These are phyloP conservation scores for Gobiocypris rarus DNA, from an alignment of 2,113 vertebrate genomes.

Conservation along the genomic window DNA sequence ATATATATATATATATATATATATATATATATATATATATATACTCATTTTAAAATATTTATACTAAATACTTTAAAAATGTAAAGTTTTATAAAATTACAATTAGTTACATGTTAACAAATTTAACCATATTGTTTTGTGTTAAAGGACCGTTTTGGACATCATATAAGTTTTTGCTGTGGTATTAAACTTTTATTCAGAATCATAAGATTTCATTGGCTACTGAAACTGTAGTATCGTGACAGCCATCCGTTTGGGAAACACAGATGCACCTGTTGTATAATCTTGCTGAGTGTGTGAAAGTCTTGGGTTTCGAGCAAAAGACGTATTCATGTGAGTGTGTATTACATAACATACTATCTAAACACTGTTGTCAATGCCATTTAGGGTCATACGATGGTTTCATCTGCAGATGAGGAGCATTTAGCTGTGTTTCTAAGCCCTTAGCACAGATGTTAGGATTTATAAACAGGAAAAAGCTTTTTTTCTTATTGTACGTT, in stretches of 20 bases:
- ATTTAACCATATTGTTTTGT: background rate
- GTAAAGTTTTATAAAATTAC: background rate
- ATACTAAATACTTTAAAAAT: too few relatives aligned
- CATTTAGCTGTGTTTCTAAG: background rate
- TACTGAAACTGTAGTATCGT: background rate
- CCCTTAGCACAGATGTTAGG: background rate
- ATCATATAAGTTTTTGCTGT: background rate
- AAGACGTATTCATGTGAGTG: background rate
- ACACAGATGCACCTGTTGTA: background rate
- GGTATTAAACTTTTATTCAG: background rate
- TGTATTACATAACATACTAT: background rate
- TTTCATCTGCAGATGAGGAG: slow-evolving; percentile 22
- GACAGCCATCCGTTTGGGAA: background rate
- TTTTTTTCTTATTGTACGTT: slow-evolving; percentile 35
- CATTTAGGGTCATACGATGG: slow-evolving; percentile 7
- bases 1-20: too few relatives aligned
- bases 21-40: too few relatives aligned
- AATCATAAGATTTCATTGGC: background rate
- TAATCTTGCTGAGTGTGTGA: background rate
- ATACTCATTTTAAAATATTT: too few relatives aligned
- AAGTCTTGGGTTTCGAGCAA: background rate
- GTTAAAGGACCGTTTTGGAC: background rate
- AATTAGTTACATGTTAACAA: background rate
- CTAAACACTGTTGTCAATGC: slow-evolving; percentile 1
- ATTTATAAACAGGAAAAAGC: slow-evolving; percentile 53